Percentiles rank a stretch among this genome's conserved stretches.
phyloP scores from a whole-genome alignment of 2,797 vertebrate species.

The Ctenopoma kingsleyae region DNA sequence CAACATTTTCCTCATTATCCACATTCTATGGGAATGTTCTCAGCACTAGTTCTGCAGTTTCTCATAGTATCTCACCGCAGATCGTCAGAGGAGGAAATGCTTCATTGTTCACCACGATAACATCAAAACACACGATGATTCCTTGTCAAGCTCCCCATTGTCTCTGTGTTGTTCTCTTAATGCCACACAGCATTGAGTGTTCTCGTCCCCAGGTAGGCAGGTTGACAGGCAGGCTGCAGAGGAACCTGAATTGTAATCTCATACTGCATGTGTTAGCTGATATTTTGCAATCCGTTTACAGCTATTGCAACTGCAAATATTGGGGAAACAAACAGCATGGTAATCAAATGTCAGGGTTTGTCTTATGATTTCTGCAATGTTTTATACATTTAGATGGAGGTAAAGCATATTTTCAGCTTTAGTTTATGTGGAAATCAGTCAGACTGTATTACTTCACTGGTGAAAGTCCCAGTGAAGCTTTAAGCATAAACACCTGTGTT shows the following conservation, averaged over 20 bases:
- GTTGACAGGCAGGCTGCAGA: conserved; percentile 12
- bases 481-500: conserved; percentile 8
- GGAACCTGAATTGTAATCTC: conserved; percentile 2
- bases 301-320: conserved; percentile 6
- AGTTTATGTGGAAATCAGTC: neutral
- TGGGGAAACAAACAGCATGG: neutral
- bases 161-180: conserved; percentile 56
- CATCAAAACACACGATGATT: conserved; percentile 63
- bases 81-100: conserved; percentile 39
- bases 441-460: too few species aligned
- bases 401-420: neutral
- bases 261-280: neutral
- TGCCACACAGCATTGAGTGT: conserved; percentile 18
- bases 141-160: conserved; percentile 55
- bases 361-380: neutral
- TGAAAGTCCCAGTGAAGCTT: neutral
- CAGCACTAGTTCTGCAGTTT: conserved; percentile 44
- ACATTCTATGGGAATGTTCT: conserved; percentile 40
- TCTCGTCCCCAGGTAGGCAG: conserved; percentile 19
- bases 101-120: conserved; percentile 63
- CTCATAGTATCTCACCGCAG: conserved; percentile 24
- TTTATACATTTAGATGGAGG: neutral
- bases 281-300: conserved; percentile 1
- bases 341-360: conserved; percentile 21
- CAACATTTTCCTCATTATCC: conserved; percentile 38